These are phyloP conservation scores for Drosophila recens DNA, from an alignment of 2,888 invertebrate species.

Conservation along the genomic window DNA sequence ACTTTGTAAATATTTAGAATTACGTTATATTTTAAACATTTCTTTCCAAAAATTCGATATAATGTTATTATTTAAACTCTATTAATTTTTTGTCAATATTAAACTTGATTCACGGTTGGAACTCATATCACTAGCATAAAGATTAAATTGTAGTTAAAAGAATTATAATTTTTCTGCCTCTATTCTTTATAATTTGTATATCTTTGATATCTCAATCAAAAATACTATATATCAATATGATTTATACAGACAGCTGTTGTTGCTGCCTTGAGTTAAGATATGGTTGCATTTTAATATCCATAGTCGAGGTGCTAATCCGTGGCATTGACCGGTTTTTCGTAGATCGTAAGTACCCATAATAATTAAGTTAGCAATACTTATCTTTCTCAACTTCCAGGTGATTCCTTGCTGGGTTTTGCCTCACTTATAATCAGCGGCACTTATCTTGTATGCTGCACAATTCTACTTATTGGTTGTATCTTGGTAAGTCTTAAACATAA, in stretches of 20 bases:
- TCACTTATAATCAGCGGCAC: constrained; percentile 58
- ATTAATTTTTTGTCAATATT: too few species aligned
- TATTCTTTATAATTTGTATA: too few species aligned
- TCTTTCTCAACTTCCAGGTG: constrained; percentile 22
- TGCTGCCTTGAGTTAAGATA: constrained; percentile 57
- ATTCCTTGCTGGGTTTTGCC: constrained; percentile 45
- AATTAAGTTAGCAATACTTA: background rate
- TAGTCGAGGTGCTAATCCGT: constrained; percentile 63
- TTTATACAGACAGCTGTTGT: constrained; percentile 66
- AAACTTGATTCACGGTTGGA: too few species aligned
- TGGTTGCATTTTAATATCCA: constrained; percentile 69
- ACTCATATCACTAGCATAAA: too few species aligned
- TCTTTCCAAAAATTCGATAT: too few species aligned
- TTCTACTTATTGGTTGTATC: constrained; percentile 54
- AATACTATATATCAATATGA: constrained; percentile 34
- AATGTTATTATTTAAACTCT: too few species aligned
- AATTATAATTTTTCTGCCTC: background rate
- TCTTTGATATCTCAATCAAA: constrained; percentile 1
- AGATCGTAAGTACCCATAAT: constrained; percentile 51
- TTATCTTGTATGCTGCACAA: constrained; percentile 61
- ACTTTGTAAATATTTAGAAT: too few species aligned
- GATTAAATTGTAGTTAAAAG: background rate
- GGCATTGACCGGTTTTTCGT: constrained; percentile 61
- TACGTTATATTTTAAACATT: too few species aligned
- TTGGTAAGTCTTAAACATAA: constrained; percentile 47